Evolutionary conservation across 2,888 invertebrate species (phyloP).

Genomic region (Poecilus cupreus): DNA sequence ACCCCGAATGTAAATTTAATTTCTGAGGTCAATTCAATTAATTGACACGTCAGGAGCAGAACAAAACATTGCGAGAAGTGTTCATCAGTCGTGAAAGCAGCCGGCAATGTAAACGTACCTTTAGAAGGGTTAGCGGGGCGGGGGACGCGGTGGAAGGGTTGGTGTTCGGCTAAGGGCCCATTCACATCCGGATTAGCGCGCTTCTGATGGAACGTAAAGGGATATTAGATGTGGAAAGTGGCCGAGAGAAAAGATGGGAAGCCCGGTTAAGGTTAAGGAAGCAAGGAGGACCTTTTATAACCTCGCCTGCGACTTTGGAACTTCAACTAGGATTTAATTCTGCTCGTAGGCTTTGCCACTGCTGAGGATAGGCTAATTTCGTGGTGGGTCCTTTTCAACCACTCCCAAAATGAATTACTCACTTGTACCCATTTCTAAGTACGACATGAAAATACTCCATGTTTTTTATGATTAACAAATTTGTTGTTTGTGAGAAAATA

Average conservation of each 20-base stretch:
- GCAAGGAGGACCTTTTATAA: constrained; percentile 2
- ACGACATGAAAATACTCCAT: too few species aligned
- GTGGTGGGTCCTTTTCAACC: background rate
- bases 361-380: constrained; percentile 20
- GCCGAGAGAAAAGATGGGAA: constrained; percentile 40
- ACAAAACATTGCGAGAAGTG: background rate
- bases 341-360: background rate
- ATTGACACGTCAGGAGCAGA: background rate
- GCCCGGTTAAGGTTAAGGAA: constrained; percentile 30
- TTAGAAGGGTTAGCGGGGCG: background rate
- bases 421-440: too few species aligned
- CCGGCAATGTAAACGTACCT: background rate
- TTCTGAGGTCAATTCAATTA: background rate
- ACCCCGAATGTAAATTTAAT: background rate
- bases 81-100: background rate
- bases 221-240: constrained; percentile 51
- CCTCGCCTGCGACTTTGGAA: constrained; percentile 24
- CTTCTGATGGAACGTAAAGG: constrained; percentile 45
- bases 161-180: constrained; percentile 33
- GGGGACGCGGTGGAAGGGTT: constrained; percentile 7
- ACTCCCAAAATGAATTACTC: too few species aligned
- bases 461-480: too few species aligned
- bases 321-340: constrained; percentile 37
- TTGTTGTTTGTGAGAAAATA: too few species aligned
- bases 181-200: constrained; percentile 55